Percentiles rank a stretch among this genome's conserved stretches.
phyloP scores from a whole-genome alignment of 2,797 vertebrate species.

The Enteromius unitaeniatus region DNA sequence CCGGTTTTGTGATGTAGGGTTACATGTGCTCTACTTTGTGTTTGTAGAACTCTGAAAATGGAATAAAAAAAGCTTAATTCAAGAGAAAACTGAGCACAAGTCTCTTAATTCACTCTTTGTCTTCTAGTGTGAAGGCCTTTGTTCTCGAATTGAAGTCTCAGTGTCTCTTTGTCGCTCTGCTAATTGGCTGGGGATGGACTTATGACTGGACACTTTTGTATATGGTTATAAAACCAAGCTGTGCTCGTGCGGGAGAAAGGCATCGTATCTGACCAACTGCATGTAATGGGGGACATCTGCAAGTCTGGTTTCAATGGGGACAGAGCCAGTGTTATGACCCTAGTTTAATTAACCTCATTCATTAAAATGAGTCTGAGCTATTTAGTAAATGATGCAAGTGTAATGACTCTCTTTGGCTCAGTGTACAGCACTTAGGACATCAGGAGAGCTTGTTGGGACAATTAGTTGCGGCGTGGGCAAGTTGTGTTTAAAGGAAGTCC shows the following conservation, averaged over 20 bases:
- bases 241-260: slow-evolving; percentile 34
- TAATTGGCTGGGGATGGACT: slow-evolving; percentile 32
- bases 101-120: slow-evolving; percentile 45
- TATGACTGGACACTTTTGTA: slow-evolving; percentile 50
- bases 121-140: slow-evolving; percentile 43
- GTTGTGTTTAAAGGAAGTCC: slow-evolving; percentile 68
- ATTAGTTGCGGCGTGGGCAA: not conserved
- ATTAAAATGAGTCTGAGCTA: slow-evolving; percentile 60
- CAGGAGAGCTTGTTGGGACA: slow-evolving; percentile 4
- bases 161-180: slow-evolving; percentile 18
- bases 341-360: slow-evolving; percentile 57
- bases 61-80: slow-evolving; percentile 29
- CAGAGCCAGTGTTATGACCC: slow-evolving; percentile 62
- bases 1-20: too few relatives aligned
- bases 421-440: slow-evolving; percentile 22
- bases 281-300: slow-evolving; percentile 62
- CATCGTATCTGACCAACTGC: slow-evolving; percentile 43
- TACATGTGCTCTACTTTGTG: not conserved
- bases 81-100: not conserved
- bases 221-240: slow-evolving; percentile 45
- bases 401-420: slow-evolving; percentile 19
- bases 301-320: slow-evolving; percentile 61
- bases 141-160: slow-evolving; percentile 31
- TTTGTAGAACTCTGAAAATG: not conserved
- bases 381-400: slow-evolving; percentile 57